Evolutionary conservation across 2,888 invertebrate genomes (phyloP), one percentile per base, ranked within the genome.

Genomic region (Osmoderma eremita): DNA sequence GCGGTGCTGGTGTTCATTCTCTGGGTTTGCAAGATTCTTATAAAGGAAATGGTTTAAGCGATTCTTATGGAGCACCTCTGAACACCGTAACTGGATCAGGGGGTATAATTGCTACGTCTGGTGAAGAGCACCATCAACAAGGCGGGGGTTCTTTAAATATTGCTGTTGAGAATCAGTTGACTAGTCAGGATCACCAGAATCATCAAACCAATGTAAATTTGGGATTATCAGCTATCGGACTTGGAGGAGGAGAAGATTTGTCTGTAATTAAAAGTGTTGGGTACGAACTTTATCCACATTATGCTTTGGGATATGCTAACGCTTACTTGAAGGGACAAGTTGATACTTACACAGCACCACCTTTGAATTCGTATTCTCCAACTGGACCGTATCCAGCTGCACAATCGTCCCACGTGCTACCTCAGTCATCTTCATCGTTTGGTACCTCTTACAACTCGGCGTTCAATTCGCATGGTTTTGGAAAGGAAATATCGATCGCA

Each of bases 1-100:
- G 68, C 12, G 70, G 71, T 30, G 67, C 69, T 30, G 67, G 67
- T 24, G 41, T 64, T 24, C 63, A 68, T 15, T 62, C 64, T n/a
- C 42, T 67, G 13, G 49, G 67, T 48, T 39, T 67, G 12, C 64
- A 67, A 39, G 65, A 69, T 13, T 39, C 42, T 13, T 66, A 58
- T 30, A 67, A 67, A 38, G 58, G 63, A 24, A 62, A 41, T 53
- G 65, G 64, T 13, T 78, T 80, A 2, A 85, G 83, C 68, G 85
- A 86, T 73, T 86, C 86, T 1, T 87, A 87, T 72, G 85, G 85
- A 8, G 83, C 83, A n/a, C 86, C 87, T 22, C 71, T 82, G 53
- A 82, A 81, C 73, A 76, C 80, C 2, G 82, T 83, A 15, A 82
- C 82, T 45, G 82, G 82, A 42, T 80, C 82, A 24, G 82, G 82